Conservation (phyloP, 2,888 invertebrate species). For the Macaria liturata region DNA sequence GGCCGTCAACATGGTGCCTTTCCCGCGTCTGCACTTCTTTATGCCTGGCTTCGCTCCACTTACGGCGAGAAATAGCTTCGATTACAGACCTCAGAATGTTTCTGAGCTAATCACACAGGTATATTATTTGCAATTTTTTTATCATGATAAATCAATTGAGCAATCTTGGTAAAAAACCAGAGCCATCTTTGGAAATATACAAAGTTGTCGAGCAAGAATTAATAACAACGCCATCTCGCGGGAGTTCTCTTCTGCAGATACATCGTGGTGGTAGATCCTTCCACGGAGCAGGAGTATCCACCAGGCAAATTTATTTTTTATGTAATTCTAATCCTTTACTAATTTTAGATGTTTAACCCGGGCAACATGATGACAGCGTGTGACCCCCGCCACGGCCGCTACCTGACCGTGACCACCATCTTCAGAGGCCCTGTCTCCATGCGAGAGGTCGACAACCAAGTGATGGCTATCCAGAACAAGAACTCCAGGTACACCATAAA, state of each 20-base stretch:
- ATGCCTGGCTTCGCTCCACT: constrained; percentile 92
- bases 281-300: no score
- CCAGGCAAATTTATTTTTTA: no score
- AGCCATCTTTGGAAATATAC: no score
- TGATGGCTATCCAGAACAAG: constrained; percentile 91
- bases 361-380: constrained; percentile 95
- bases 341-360: constrained; percentile 88
- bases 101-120: constrained; percentile 89
- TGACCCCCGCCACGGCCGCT: constrained; percentile 92
- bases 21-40: constrained; percentile 95
- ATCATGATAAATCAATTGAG: no score
- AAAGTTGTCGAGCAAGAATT: no score
- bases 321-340: background rate
- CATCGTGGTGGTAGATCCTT: no score
- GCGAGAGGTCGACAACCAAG: constrained; percentile 92
- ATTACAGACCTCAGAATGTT: constrained; percentile 89
- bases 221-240: no score
- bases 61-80: constrained; percentile 88
- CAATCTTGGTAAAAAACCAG: no score
- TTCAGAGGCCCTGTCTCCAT: constrained; percentile 92
- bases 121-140: no score
- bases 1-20: constrained; percentile 96
- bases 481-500: constrained; percentile 79
- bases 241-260: no score
- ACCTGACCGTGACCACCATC: constrained; percentile 92